A percentile compares a stretch with the other conserved stretches of the same genome.
Evolutionary conservation across 2,113 vertebrate genomes (phyloP).

Genomic region (Hippocampus comes): DNA sequence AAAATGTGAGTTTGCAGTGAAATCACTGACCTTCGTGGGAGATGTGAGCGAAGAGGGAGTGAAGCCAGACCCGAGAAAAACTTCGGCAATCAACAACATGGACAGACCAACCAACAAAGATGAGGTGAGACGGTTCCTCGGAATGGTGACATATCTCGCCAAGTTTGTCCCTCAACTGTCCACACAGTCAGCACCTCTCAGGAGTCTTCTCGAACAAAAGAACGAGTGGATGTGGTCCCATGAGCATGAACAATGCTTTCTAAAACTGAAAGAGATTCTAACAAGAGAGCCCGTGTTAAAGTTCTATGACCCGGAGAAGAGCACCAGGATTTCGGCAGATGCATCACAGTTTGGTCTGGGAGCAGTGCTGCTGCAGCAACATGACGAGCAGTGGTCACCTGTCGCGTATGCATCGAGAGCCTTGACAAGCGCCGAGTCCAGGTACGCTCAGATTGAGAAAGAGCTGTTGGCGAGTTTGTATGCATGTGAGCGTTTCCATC

Average conservation of each 20-base stretch:
- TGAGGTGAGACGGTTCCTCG: background rate
- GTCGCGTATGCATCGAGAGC: background rate
- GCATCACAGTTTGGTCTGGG: background rate
- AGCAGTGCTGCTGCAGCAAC: background rate
- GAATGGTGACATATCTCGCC: background rate
- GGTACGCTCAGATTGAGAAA: background rate
- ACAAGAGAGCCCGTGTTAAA: background rate
- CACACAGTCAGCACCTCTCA: background rate
- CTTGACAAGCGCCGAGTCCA: background rate
- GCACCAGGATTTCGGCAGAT: no score
- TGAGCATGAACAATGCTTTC: background rate
- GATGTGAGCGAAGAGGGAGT: background rate
- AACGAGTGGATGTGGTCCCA: background rate
- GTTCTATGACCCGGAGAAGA: background rate
- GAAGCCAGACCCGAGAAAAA: slow-evolving; percentile 5
- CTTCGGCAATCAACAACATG: slow-evolving; percentile 1
- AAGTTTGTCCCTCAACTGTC: background rate
- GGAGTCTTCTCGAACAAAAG: background rate
- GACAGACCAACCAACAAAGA: background rate
- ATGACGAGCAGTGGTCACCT: background rate
- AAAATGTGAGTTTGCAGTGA: background rate
- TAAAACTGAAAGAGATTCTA: background rate
- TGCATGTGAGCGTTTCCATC: no score
- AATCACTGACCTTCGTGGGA: slow-evolving; percentile 1
- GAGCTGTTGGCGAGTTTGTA: background rate